Conservation (phyloP, 1,140 invertebrate genomes). For the Gryllus bimaculatus region DNA sequence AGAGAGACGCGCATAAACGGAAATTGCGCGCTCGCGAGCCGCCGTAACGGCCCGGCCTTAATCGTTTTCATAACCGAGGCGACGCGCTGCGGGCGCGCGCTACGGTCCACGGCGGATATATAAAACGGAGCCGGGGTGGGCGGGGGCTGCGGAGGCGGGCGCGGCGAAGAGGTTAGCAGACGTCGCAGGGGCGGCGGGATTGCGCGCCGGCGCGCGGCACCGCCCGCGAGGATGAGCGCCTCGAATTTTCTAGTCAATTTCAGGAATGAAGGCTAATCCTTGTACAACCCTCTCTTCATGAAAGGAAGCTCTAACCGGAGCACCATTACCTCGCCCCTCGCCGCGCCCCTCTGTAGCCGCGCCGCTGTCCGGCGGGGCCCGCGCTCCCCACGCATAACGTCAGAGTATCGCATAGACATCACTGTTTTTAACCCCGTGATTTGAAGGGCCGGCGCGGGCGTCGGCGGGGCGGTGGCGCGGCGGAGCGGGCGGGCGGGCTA, state of each 20-base stretch:
- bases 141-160: too few species aligned
- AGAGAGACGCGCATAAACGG: slow-evolving; percentile 2
- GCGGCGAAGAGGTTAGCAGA: neutral
- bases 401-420: slow-evolving; percentile 3
- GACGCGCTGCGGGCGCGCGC: too few species aligned
- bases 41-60: neutral
- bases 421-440: slow-evolving; percentile 15
- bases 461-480: neutral
- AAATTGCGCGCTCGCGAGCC: neutral
- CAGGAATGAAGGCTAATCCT: slow-evolving; percentile 21
- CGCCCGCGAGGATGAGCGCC: neutral
- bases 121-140: neutral
- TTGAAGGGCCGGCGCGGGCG: neutral
- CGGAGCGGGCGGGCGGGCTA: neutral
- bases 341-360: too few species aligned
- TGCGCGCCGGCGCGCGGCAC: too few species aligned
- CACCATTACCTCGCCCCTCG: slow-evolving; percentile 18
- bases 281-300: slow-evolving; percentile 19
- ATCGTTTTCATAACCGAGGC: neutral
- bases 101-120: neutral
- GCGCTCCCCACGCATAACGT: slow-evolving; percentile 2
- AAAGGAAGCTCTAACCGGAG: slow-evolving; percentile 16
- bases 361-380: neutral
- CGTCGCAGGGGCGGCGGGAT: neutral
- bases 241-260: slow-evolving; percentile 21